phyloP scores from a whole-genome alignment of 2,113 vertebrate genomes.

The Eudyptes chrysolophus region DNA sequence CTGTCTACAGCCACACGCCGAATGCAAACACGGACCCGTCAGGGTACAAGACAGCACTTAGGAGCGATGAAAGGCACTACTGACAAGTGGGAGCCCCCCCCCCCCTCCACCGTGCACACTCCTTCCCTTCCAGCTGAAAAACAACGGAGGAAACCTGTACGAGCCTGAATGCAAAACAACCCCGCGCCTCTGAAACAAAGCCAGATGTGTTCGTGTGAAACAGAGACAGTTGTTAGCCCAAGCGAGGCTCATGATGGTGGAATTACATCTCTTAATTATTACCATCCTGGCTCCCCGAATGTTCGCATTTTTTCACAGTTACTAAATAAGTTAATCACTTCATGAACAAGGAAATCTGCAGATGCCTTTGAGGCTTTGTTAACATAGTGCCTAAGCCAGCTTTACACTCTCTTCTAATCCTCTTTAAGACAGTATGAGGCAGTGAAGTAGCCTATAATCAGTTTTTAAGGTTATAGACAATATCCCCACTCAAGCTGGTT shows the following conservation, averaged over 20 bases:
- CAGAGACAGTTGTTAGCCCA: neutral
- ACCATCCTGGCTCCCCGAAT: neutral
- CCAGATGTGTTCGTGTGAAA: neutral
- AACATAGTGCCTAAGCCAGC: conserved; percentile 69
- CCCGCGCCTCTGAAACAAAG: accelerated
- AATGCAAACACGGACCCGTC: accelerated
- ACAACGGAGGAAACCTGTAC: neutral
- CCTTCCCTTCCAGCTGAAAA: neutral
- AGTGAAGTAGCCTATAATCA: conserved; percentile 73
- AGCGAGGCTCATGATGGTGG: neutral
- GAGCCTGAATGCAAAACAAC: neutral
- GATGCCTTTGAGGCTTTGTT: conserved; percentile 74
- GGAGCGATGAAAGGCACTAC: accelerated
- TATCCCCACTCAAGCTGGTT: conserved; percentile 72
- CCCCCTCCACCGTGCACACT: accelerated
- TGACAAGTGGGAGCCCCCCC: accelerated
- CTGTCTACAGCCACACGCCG: accelerated
- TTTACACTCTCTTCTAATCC: conserved; percentile 72
- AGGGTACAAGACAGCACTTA: neutral
- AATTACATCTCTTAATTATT: conserved; percentile 46
- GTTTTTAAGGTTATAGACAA: conserved; percentile 78
- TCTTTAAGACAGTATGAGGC: conserved; percentile 72
- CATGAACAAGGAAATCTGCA: conserved; percentile 64
- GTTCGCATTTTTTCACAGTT: conserved; percentile 55
- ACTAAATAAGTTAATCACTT: conserved; percentile 70